Percentiles rank a stretch among this genome's conserved stretches.
phyloP scores from a whole-genome alignment of 2,888 invertebrate genomes.

The Amblyjoppa proteus region DNA sequence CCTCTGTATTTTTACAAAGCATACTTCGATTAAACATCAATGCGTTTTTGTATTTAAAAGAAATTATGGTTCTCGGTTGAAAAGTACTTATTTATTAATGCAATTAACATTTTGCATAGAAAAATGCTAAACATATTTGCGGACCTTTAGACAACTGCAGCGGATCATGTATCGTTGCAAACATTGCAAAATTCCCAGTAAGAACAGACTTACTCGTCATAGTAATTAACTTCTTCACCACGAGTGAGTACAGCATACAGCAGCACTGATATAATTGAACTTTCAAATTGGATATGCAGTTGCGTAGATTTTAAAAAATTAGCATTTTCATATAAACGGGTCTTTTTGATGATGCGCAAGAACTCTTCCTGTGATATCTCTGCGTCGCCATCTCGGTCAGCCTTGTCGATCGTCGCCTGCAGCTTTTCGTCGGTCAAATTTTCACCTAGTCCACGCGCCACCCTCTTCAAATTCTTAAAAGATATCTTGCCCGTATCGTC shows the following conservation, averaged over 20 bases:
- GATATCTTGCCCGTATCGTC: slow-evolving; percentile 98
- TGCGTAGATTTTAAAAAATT: background rate
- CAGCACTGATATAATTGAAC: slow-evolving; percentile 14
- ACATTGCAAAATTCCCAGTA: slow-evolving; percentile 13
- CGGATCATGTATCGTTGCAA: background rate
- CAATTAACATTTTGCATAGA: slow-evolving; percentile 38
- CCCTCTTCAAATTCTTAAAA: slow-evolving; percentile 96
- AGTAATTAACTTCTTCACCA: slow-evolving; percentile 25
- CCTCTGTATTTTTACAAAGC: background rate
- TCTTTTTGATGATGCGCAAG: slow-evolving; percentile 98
- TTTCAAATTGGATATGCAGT: slow-evolving; percentile 28
- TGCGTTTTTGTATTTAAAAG: slow-evolving; percentile 45
- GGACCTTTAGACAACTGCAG: slow-evolving; percentile 5
- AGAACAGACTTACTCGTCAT: background rate
- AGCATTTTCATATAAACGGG: slow-evolving; percentile 92
- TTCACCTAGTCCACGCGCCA: slow-evolving; percentile 98
- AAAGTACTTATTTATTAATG: slow-evolving; percentile 59
- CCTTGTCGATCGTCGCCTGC: slow-evolving; percentile 98
- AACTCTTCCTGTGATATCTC: slow-evolving; percentile 98
- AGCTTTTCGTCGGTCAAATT: slow-evolving; percentile 98
- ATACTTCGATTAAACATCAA: slow-evolving; percentile 40
- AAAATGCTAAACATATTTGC: slow-evolving; percentile 46
- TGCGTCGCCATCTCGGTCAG: slow-evolving; percentile 97
- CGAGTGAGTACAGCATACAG: background rate
- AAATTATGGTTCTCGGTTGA: slow-evolving; percentile 28